These are phyloP conservation scores for Copsychus sechellarum DNA, from an alignment of 2,113 vertebrate genomes.

Conservation along the genomic window DNA sequence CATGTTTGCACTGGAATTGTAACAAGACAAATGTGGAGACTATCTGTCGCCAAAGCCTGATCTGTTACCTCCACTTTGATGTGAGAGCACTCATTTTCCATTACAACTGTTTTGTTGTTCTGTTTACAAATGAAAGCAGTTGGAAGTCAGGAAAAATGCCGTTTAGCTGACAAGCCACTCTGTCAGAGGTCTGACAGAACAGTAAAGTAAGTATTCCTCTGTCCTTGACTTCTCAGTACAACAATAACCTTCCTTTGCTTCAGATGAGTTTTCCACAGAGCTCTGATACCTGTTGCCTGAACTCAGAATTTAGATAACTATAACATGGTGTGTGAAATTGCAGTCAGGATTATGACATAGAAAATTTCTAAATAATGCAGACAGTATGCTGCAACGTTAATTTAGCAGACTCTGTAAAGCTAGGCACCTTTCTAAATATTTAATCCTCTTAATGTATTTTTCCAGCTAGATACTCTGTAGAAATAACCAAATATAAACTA, in stretches of 20 bases:
- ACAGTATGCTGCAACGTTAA: neutral
- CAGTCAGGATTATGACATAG: neutral
- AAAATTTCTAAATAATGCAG: neutral
- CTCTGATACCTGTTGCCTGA: neutral
- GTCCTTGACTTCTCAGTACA: neutral
- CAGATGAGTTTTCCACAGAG: neutral
- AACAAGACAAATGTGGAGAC: neutral
- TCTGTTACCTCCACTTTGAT: neutral
- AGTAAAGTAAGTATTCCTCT: neutral
- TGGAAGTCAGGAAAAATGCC: neutral
- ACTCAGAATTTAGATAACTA: neutral
- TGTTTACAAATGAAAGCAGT: conserved; percentile 16
- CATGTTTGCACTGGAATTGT: neutral
- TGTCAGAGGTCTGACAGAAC: neutral
- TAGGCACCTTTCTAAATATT: neutral
- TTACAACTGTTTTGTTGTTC: neutral
- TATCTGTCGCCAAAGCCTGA: neutral
- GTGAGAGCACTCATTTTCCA: neutral
- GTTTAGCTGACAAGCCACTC: neutral
- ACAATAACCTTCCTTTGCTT: neutral
- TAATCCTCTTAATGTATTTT: neutral
- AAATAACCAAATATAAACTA: neutral
- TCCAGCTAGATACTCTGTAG: neutral
- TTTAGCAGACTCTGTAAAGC: neutral
- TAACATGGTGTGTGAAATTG: neutral